phyloP scores from a whole-genome alignment of 1,140 invertebrate genomes.

The Arctopsyche grandis region DNA sequence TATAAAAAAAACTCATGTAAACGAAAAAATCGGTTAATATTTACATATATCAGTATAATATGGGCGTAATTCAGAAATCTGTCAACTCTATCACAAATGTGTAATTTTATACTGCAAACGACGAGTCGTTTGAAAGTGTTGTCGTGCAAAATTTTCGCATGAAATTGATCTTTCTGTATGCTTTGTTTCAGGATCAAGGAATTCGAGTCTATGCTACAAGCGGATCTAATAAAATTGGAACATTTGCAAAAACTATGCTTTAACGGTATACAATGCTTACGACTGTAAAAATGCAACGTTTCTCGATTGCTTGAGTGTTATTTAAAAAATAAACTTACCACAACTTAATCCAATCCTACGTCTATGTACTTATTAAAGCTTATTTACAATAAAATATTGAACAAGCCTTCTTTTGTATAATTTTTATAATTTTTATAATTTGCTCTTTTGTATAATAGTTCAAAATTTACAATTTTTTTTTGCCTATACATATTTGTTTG shows the following conservation, averaged over 20 bases:
- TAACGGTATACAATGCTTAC: too few species aligned
- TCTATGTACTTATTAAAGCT: constrained; percentile 39
- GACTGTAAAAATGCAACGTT: too few species aligned
- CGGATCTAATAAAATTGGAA: constrained; percentile 75
- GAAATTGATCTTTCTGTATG: background rate
- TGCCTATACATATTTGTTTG: too few species aligned
- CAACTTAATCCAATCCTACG: constrained; percentile 30
- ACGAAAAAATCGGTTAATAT: background rate
- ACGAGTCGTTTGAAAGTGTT: background rate
- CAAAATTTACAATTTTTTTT: too few species aligned
- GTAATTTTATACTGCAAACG: background rate
- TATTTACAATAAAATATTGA: constrained; percentile 10
- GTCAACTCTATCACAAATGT: background rate
- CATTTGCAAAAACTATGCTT: constrained; percentile 77
- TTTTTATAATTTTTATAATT: too few species aligned
- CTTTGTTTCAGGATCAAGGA: constrained; percentile 73
- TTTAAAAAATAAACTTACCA: constrained; percentile 27
- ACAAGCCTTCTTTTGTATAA: too few species aligned
- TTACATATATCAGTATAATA: background rate
- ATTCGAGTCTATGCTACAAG: constrained; percentile 74
- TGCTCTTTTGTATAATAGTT: too few species aligned
- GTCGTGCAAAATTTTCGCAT: background rate
- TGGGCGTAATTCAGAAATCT: background rate
- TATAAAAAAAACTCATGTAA: too few species aligned
- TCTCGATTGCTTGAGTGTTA: constrained; percentile 28